phyloP scores from a whole-genome alignment of 2,113 vertebrate genomes.

The Crotalus viridis region DNA sequence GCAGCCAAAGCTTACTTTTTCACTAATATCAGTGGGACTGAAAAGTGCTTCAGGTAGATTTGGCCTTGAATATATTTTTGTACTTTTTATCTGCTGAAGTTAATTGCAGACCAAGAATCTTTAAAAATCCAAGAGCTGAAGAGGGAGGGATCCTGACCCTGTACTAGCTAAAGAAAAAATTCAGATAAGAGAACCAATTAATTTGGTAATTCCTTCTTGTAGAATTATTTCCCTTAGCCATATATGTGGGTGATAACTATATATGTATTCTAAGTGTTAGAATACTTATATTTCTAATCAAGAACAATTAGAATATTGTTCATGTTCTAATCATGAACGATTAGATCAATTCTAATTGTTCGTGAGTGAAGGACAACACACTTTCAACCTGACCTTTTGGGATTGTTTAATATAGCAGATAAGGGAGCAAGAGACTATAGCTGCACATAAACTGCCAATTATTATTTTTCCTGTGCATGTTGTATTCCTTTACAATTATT shows the following conservation, averaged over 20 bases:
- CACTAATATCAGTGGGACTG: not conserved
- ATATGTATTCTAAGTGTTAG: not conserved
- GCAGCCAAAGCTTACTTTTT: not conserved
- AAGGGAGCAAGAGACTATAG: not conserved
- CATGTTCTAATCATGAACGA: too few species aligned
- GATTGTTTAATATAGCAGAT: slow-evolving; percentile 8
- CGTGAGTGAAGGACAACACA: not conserved
- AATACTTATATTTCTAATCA: too few species aligned
- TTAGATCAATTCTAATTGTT: not conserved
- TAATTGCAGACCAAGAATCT: slow-evolving; percentile 19
- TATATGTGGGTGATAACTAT: not conserved
- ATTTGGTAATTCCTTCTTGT: slow-evolving; percentile 33
- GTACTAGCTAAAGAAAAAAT: slow-evolving; percentile 19
- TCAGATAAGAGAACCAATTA: slow-evolving; percentile 49
- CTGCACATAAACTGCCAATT: not conserved
- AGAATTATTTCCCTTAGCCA: slow-evolving; percentile 35
- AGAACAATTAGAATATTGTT: too few species aligned
- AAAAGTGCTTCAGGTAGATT: not conserved
- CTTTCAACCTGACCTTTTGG: slow-evolving; percentile 13
- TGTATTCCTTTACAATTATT: not conserved
- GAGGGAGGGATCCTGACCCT: slow-evolving; percentile 1
- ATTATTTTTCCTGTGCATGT: not conserved
- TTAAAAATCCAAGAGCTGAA: not conserved
- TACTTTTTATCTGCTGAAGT: not conserved
- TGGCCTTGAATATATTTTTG: not conserved